Evolutionary conservation across 2,797 vertebrate species (phyloP).

Genomic region (Galagoides demidoff): DNA sequence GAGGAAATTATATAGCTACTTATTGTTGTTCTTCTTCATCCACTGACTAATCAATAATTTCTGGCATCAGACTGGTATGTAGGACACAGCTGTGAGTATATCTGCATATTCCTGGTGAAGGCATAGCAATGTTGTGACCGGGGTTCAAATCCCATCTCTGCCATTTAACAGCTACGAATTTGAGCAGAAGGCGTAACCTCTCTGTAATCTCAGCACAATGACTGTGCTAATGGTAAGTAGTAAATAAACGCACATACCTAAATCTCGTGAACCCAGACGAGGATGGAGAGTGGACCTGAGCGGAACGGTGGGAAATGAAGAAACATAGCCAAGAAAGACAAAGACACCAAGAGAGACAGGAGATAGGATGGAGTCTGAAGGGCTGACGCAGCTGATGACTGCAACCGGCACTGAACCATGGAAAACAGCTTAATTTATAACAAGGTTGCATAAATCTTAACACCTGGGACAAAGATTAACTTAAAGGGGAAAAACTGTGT

Average conservation of each 20-base stretch:
- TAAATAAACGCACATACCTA: neutral
- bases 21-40: neutral
- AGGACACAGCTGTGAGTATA: neutral
- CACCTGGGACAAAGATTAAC: no score
- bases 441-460: no score
- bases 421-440: no score
- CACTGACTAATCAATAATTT: neutral
- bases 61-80: neutral
- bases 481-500: no score
- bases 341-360: no score
- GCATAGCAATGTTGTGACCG: neutral
- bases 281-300: no score
- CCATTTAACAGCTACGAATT: neutral
- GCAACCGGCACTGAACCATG: no score
- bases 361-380: no score
- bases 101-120: neutral
- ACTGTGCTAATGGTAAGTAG: neutral
- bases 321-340: no score
- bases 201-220: neutral
- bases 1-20: neutral
- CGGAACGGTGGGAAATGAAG: no score
- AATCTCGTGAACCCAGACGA: neutral
- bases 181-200: neutral
- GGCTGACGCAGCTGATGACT: no score
- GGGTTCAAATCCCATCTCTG: neutral